Evolutionary conservation across 53 echinoderm and acorn worm species (phyloP).

Genomic region (Crossaster papposus): DNA sequence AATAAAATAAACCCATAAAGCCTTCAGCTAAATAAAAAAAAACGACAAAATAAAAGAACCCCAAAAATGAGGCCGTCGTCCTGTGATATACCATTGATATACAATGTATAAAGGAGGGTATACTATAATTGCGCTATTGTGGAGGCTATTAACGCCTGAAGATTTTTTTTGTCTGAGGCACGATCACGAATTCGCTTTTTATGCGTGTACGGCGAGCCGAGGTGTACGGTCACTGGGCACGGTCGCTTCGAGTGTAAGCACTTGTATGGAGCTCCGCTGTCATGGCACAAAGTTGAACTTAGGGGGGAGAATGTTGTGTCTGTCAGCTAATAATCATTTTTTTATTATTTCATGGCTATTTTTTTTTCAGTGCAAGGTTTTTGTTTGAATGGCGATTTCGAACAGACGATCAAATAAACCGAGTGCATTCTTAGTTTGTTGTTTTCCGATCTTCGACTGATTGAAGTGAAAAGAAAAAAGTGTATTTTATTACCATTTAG

Average conservation of each 20-base stretch:
- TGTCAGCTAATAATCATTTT: constrained; percentile 12
- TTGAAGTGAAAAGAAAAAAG: too few relatives aligned
- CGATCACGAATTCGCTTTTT: constrained; percentile 27
- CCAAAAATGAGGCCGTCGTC: constrained; percentile 32
- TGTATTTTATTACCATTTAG: background rate
- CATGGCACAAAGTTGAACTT: background rate
- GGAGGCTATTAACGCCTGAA: constrained; percentile 2
- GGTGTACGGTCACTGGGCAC: constrained; percentile 22
- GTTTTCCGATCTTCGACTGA: too few relatives aligned
- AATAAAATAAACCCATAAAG: constrained; percentile 23
- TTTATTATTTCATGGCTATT: background rate
- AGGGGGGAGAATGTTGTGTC: background rate
- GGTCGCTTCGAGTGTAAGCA: background rate
- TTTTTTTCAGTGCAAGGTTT: background rate
- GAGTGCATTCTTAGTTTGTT: too few relatives aligned
- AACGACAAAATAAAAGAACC: background rate
- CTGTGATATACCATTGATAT: constrained; percentile 23
- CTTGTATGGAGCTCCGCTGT: constrained; percentile 5
- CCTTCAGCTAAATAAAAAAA: background rate
- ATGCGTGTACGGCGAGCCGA: background rate
- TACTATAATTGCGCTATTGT: constrained; percentile 46
- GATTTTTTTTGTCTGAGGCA: constrained; percentile 28
- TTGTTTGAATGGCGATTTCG: background rate
- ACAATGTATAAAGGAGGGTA: constrained; percentile 9
- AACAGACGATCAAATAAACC: too few relatives aligned